Evolutionary conservation across 2,888 invertebrate genomes (phyloP).

Genomic region (Drosophila vallismaia): DNA sequence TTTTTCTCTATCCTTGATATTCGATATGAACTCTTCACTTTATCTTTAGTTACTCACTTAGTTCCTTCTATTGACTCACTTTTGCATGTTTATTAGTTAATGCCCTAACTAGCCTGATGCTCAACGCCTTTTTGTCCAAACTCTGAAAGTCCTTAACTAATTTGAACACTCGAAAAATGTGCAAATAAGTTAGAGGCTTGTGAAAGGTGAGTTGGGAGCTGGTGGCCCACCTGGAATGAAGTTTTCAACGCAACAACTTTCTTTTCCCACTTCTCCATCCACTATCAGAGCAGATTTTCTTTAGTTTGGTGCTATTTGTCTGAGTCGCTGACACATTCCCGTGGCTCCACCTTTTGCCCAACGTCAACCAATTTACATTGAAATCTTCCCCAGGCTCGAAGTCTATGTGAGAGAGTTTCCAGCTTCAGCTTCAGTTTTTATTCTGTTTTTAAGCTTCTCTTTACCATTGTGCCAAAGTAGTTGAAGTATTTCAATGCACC

Average conservation of each 20-base stretch:
- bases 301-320: constrained; percentile 49
- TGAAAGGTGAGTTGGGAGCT: not conserved
- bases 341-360: constrained; percentile 48
- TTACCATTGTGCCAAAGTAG: constrained; percentile 53
- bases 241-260: constrained; percentile 48
- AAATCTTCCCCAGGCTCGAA: constrained; percentile 50
- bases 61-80: constrained; percentile 26
- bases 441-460: constrained; percentile 18
- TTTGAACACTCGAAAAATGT: constrained; percentile 59
- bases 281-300: not conserved
- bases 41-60: not conserved
- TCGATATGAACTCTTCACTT: not conserved
- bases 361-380: constrained; percentile 69
- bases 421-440: constrained; percentile 15
- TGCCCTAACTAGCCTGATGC: constrained; percentile 60
- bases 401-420: constrained; percentile 28
- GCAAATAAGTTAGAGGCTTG: constrained; percentile 56
- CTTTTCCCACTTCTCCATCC: not conserved
- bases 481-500: constrained; percentile 74
- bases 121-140: constrained; percentile 57
- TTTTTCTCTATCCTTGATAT: not conserved
- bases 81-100: constrained; percentile 61
- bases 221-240: constrained; percentile 20
- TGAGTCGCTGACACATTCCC: constrained; percentile 67
- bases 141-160: constrained; percentile 59